These are phyloP conservation scores for Anarrhichthys ocellatus DNA, from an alignment of 2,113 vertebrate species.

Conservation along the genomic window DNA sequence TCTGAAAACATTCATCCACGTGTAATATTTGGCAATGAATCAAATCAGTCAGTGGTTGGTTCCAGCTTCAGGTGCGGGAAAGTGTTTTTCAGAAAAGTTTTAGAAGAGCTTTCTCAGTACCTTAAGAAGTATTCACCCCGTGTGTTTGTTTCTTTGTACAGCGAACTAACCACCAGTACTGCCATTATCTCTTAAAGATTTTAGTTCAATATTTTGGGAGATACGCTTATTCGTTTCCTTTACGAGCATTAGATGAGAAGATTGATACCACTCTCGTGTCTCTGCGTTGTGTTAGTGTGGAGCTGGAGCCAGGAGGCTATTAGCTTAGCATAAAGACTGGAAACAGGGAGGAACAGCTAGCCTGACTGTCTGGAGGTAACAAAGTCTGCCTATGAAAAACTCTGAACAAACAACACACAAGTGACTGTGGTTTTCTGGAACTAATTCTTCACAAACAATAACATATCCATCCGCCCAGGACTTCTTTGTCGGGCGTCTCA, in stretches of 20 bases:
- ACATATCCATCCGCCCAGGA: neutral
- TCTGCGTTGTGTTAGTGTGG: neutral
- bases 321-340: conserved; percentile 13
- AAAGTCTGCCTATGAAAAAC: neutral
- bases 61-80: conserved; percentile 15
- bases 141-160: neutral
- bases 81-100: neutral
- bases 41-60: neutral
- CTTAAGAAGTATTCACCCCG: neutral
- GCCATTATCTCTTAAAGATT: neutral
- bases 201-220: neutral
- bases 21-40: neutral
- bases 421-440: neutral
- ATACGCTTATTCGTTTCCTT: neutral
- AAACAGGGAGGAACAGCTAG: neutral
- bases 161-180: neutral
- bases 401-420: neutral
- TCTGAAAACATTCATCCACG: too few species aligned
- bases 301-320: neutral
- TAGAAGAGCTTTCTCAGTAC: neutral
- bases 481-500: neutral
- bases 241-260: too few species aligned
- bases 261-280: neutral
- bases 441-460: neutral
- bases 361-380: neutral